These are phyloP conservation scores for Sussaba pulchella DNA, from an alignment of 2,888 invertebrate genomes.

Conservation along the genomic window DNA sequence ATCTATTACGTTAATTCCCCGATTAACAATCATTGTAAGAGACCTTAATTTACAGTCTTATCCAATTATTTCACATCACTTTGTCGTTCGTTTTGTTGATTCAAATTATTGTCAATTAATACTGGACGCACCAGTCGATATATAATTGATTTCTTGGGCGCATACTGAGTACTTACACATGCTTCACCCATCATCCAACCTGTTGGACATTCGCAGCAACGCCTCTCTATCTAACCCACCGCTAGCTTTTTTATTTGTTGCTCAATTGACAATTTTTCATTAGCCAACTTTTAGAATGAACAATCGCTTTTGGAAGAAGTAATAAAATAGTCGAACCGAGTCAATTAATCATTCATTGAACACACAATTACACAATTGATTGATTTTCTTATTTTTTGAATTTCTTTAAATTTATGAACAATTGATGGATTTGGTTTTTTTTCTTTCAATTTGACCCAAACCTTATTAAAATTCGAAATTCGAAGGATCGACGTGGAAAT, in stretches of 20 bases:
- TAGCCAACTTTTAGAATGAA: neutral
- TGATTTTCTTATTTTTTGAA: too few species aligned
- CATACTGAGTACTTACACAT: slow-evolving; percentile 25
- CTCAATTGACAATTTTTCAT: slow-evolving; percentile 4
- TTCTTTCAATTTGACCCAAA: too few species aligned
- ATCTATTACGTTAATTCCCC: slow-evolving; percentile 47
- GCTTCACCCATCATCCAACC: slow-evolving; percentile 43
- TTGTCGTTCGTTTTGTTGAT: slow-evolving; percentile 5
- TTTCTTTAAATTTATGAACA: too few species aligned
- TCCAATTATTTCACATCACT: neutral
- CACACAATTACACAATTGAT: too few species aligned
- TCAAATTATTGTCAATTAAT: slow-evolving; percentile 27
- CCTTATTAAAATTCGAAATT: neutral
- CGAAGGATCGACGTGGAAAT: neutral
- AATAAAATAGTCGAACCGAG: too few species aligned
- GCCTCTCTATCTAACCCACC: slow-evolving; percentile 9
- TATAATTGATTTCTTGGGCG: slow-evolving; percentile 20
- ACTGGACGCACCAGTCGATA: neutral
- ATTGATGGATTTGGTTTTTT: too few species aligned
- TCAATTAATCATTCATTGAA: too few species aligned
- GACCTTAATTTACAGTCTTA: neutral
- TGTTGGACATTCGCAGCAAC: neutral
- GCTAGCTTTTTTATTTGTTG: slow-evolving; percentile 10
- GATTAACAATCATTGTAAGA: slow-evolving; percentile 13
- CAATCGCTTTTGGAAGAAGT: neutral